Evolutionary conservation across 2,797 vertebrate genomes (phyloP), one percentile per base, ranked within the genome.

Genomic region (Helostoma temminkii): DNA sequence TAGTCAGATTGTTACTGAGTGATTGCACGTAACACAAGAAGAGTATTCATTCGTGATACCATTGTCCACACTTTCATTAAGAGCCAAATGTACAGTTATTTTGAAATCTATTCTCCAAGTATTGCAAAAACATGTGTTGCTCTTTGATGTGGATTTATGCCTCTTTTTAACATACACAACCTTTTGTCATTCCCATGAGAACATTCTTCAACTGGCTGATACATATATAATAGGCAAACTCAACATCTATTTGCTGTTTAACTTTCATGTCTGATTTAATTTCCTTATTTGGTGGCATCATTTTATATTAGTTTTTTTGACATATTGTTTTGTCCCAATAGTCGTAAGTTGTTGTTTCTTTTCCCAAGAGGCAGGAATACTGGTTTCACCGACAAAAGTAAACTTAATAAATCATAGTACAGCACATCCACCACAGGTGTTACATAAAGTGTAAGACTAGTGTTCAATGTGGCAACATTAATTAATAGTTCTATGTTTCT

Each of bases 1-100:
- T 85, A 82, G 70, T 71, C 81, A 73, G 71, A 67, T 73, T 61
- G 26, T 19, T 25, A 18, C 53, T 60, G 83, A 82, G 19, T 67
- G 76, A 84, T 84, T 82, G 48, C 55, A 65, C 56, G 34, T 61
- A 67, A 70, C 57, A 70, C 54, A 36, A 60, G 77, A 62, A 67
- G 61, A 45, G 11, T 41, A 45, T 66, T 25, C 12, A 37, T 71
- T 55, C 43, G 19, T 2, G 30, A 63, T 21, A 46, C 9, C 30
- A 21, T 53, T 36, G 26, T 58, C 48, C 25, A 15, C 15, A 10
- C 45, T 76, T 66, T 70, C 54, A 59, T 28, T 49, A 66, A 22
- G 34, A 60, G 43, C 63, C 81, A 84, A 77, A 74, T 69, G 58
- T 75, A 37, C 43, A 70, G 14, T 70, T 55, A 24, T 53, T 69